phyloP scores from a whole-genome alignment of 1,140 invertebrate species.

The Scaptomyza pallida region DNA sequence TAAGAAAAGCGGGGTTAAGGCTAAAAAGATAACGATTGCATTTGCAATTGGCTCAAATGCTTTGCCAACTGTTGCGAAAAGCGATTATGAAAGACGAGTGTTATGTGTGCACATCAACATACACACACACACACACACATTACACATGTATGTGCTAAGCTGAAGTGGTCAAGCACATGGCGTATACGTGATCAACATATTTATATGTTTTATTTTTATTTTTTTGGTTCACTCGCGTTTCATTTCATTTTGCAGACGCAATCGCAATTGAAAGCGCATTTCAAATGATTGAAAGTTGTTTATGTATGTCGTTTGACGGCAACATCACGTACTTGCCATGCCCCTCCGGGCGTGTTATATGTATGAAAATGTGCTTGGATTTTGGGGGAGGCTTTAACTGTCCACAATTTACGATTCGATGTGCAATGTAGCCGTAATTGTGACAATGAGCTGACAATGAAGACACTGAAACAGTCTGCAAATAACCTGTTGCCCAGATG shows the following conservation, averaged over 20 bases:
- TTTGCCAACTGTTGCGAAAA: slow-evolving; percentile 51
- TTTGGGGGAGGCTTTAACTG: background rate
- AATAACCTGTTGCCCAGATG: background rate
- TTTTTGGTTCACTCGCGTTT: slow-evolving; percentile 18
- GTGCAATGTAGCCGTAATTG: too few relatives aligned
- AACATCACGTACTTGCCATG: slow-evolving; percentile 21
- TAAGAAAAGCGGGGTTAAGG: slow-evolving; percentile 69
- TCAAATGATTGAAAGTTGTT: slow-evolving; percentile 68
- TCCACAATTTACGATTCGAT: slow-evolving; percentile 21
- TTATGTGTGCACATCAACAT: slow-evolving; percentile 14
- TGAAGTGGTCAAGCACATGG: slow-evolving; percentile 19
- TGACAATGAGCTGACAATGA: slow-evolving; percentile 39
- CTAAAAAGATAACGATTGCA: slow-evolving; percentile 38
- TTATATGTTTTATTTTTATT: slow-evolving; percentile 48
- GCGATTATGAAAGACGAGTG: slow-evolving; percentile 63
- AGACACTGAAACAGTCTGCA: slow-evolving; percentile 1
- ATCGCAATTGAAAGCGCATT: slow-evolving; percentile 76
- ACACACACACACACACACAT: background rate
- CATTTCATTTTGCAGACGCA: slow-evolving; percentile 56
- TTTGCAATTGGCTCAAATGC: slow-evolving; percentile 43
- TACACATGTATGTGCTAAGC: slow-evolving; percentile 6
- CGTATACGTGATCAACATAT: slow-evolving; percentile 75
- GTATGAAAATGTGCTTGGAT: slow-evolving; percentile 9
- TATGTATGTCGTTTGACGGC: slow-evolving; percentile 43
- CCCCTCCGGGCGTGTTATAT: slow-evolving; percentile 11